Percentiles rank a stretch among this genome's conserved stretches.
These are phyloP conservation scores for Drosophila macrospina DNA, from an alignment of 2,888 invertebrate species.

Conservation along the genomic window DNA sequence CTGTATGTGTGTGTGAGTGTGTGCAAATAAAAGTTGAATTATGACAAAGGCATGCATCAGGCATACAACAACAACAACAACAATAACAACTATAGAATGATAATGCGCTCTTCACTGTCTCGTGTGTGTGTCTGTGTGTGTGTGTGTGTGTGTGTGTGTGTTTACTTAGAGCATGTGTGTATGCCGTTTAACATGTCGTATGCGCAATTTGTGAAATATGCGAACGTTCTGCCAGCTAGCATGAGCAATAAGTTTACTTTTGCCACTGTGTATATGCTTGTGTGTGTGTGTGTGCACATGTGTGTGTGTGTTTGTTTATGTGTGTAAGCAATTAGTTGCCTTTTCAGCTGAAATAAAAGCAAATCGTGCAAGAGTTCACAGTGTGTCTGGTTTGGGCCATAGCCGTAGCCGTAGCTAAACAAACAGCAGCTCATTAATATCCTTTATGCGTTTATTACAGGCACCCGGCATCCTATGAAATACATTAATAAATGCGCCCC, in stretches of 20 bases:
- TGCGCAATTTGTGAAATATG: slow-evolving; percentile 80
- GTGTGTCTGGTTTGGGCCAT: background rate
- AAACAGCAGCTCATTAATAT: slow-evolving; percentile 78
- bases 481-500: slow-evolving; percentile 66
- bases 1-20: slow-evolving; percentile 31
- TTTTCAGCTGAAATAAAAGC: slow-evolving; percentile 76
- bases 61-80: slow-evolving; percentile 38
- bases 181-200: slow-evolving; percentile 75
- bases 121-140: slow-evolving; percentile 27
- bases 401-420: slow-evolving; percentile 26
- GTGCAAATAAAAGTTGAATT: slow-evolving; percentile 75
- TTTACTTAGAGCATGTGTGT: slow-evolving; percentile 48
- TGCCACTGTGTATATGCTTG: slow-evolving; percentile 12
- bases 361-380: slow-evolving; percentile 57
- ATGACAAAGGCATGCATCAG: slow-evolving; percentile 70
- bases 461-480: slow-evolving; percentile 65
- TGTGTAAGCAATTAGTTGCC: slow-evolving; percentile 78
- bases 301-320: slow-evolving; percentile 32
- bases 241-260: slow-evolving; percentile 67
- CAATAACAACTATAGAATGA: slow-evolving; percentile 61
- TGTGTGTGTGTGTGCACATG: slow-evolving; percentile 19
- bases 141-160: slow-evolving; percentile 9
- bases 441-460: slow-evolving; percentile 78
- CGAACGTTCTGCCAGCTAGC: slow-evolving; percentile 57
- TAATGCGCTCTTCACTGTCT: slow-evolving; percentile 64